Percentiles rank a stretch among this genome's conserved stretches.
phyloP scores from a whole-genome alignment of 2,113 vertebrate species.

The human region GRCh38 chr6:127439501-127440000 shows the following conservation, averaged over 20 bases:
- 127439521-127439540: neutral
- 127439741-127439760: neutral
- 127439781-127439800: neutral
- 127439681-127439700: neutral
- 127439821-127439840: neutral
- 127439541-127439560: neutral
- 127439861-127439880: neutral
- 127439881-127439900: neutral
- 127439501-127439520: neutral
- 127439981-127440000: neutral
- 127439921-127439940: neutral
- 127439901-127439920: neutral
- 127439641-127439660: neutral
- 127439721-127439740: neutral
- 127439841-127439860: neutral
- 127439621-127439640: neutral
- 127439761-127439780: neutral
- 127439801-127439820: neutral
- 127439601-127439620: neutral
- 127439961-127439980: neutral
- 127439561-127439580: neutral
- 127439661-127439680: neutral
- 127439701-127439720: neutral
- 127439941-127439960: neutral
- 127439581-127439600: neutral